These are phyloP conservation scores for Habrosyne pyritoides DNA, from an alignment of 2,888 invertebrate genomes.

Conservation along the genomic window DNA sequence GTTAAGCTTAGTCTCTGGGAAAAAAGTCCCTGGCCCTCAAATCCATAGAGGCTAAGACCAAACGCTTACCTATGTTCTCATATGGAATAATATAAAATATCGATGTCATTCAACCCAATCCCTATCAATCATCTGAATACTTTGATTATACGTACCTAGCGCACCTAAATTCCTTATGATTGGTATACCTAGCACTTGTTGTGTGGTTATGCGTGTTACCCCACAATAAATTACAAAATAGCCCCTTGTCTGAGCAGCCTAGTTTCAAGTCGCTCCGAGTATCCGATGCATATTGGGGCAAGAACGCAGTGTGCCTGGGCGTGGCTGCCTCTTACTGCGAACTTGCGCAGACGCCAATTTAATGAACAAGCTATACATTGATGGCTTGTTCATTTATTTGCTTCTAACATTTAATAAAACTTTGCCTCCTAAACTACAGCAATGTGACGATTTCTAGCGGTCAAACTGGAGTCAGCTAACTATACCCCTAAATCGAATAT, in stretches of 20 bases:
- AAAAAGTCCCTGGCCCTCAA: no score
- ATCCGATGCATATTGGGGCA: constrained; percentile 33
- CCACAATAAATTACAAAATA: constrained; percentile 50
- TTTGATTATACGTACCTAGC: neutral
- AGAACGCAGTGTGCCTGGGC: constrained; percentile 28
- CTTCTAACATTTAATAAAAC: no score
- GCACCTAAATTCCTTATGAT: neutral
- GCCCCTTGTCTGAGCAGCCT: constrained; percentile 26
- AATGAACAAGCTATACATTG: neutral
- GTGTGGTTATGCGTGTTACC: constrained; percentile 46
- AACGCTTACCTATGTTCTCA: neutral
- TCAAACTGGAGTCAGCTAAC: no score
- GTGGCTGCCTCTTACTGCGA: constrained; percentile 16
- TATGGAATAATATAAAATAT: neutral
- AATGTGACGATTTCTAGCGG: no score
- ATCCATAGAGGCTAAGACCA: no score
- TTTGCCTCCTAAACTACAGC: no score
- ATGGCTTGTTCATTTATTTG: no score
- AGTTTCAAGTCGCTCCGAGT: constrained; percentile 22
- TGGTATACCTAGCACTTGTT: constrained; percentile 18
- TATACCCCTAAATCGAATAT: no score
- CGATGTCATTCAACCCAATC: neutral
- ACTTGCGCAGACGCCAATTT: neutral
- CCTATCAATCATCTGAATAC: neutral
- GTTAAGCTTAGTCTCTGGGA: no score